Evolutionary conservation across 2,113 vertebrate genomes (phyloP).

Genomic region (Pithys albifrons): DNA sequence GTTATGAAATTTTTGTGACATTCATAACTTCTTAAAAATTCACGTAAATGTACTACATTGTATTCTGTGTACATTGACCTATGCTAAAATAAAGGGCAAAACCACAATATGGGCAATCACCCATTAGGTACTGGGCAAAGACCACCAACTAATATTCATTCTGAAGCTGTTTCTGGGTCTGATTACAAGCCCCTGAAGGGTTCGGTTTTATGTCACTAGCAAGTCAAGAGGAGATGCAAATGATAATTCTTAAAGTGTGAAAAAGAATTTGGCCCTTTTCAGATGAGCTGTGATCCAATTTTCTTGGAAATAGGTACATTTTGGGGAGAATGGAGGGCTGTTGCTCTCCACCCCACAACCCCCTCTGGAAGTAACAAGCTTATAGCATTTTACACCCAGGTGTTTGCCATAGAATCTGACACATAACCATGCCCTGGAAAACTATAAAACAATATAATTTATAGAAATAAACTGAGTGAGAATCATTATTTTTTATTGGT

Average conservation of each 20-base stretch:
- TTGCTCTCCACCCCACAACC: slow-evolving; percentile 19
- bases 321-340: neutral
- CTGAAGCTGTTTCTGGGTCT: neutral
- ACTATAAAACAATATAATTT: slow-evolving; percentile 84
- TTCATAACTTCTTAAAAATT: neutral
- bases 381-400: slow-evolving; percentile 79
- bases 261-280: slow-evolving; percentile 36
- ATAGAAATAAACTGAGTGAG: slow-evolving; percentile 85
- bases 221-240: slow-evolving; percentile 6
- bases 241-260: slow-evolving; percentile 28
- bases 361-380: slow-evolving; percentile 71
- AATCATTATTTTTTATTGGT: slow-evolving; percentile 90
- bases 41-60: neutral
- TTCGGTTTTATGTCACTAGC: slow-evolving; percentile 20
- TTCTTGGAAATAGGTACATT: slow-evolving; percentile 42
- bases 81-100: neutral
- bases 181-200: neutral
- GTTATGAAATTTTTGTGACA: neutral
- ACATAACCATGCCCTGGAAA: slow-evolving; percentile 81
- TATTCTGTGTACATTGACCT: neutral
- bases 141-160: neutral
- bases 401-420: slow-evolving; percentile 82
- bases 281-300: slow-evolving; percentile 50
- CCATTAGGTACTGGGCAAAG: neutral
- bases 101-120: neutral